Percentiles rank a stretch among this genome's conserved stretches.
Conservation (phyloP, 2,797 vertebrate genomes). For the Fringilla coelebs region DNA sequence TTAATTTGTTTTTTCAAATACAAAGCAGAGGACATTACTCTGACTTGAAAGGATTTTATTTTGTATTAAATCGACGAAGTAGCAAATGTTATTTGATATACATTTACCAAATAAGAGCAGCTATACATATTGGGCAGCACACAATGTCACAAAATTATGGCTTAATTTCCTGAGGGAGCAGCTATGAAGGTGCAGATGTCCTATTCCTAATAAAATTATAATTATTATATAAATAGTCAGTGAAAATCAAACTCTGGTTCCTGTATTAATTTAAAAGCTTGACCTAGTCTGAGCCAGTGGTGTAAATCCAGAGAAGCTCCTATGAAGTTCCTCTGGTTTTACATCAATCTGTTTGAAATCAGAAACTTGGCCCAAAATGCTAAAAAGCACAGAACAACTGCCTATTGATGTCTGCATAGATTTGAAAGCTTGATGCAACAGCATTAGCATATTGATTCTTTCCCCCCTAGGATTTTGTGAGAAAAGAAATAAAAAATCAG, state of each 20-base stretch:
- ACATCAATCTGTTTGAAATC: conserved; percentile 10
- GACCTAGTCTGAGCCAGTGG: neutral
- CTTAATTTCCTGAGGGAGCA: neutral
- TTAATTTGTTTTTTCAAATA: conserved; percentile 41
- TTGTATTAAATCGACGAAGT: neutral
- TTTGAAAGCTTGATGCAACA: conserved; percentile 28
- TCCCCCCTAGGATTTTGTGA: neutral
- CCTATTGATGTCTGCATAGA: conserved; percentile 34
- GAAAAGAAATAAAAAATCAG: conserved; percentile 42
- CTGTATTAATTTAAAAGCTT: neutral
- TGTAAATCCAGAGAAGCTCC: neutral
- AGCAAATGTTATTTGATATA: neutral
- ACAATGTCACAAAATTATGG: neutral
- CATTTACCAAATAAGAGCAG: neutral
- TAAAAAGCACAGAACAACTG: neutral
- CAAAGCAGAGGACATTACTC: conserved; percentile 19
- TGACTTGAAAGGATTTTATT: conserved; percentile 28
- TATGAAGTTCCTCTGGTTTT: neutral
- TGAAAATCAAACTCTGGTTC: neutral
- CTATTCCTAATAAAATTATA: neutral
- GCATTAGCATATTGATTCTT: conserved; percentile 23
- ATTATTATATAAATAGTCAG: neutral
- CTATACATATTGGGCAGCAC: neutral
- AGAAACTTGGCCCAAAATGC: conserved; percentile 21
- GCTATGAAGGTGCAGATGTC: neutral